Evolutionary conservation across 1,140 invertebrate species (phyloP).

Genomic region (Teleopsis dalmanni): DNA sequence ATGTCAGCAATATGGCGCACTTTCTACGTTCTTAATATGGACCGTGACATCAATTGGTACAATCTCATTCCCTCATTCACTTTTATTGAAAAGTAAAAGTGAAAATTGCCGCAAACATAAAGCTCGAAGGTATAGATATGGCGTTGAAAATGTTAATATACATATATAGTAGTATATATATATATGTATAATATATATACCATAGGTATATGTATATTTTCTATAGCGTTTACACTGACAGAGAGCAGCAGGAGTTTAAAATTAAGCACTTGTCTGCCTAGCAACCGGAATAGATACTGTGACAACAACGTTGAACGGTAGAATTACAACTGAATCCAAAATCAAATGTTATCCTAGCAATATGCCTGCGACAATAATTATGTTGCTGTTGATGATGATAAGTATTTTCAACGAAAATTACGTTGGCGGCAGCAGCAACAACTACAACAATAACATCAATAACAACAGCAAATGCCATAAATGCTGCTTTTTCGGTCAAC

Average conservation of each 20-base stretch:
- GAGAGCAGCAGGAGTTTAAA: background rate
- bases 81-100: conserved; percentile 31
- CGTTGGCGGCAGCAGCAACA: conserved; percentile 28
- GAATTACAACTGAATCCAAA: conserved; percentile 46
- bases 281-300: conserved; percentile 24
- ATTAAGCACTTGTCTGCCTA: conserved; percentile 18
- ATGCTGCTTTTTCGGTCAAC: background rate
- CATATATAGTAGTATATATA: no score
- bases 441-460: conserved; percentile 35
- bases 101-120: conserved; percentile 18
- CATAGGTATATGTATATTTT: background rate
- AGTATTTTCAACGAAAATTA: conserved; percentile 12
- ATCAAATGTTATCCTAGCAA: conserved; percentile 46
- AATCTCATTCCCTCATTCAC: background rate
- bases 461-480: conserved; percentile 16
- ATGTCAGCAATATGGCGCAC: no score
- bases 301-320: conserved; percentile 33
- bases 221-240: background rate
- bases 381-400: conserved; percentile 16
- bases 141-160: no score
- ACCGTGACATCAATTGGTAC: background rate
- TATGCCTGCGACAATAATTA: conserved; percentile 44
- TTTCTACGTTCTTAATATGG: no score
- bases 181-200: no score
- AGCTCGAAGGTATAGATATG: no score